Conservation (phyloP, 2,888 invertebrate species). For the Germaria angustata region DNA sequence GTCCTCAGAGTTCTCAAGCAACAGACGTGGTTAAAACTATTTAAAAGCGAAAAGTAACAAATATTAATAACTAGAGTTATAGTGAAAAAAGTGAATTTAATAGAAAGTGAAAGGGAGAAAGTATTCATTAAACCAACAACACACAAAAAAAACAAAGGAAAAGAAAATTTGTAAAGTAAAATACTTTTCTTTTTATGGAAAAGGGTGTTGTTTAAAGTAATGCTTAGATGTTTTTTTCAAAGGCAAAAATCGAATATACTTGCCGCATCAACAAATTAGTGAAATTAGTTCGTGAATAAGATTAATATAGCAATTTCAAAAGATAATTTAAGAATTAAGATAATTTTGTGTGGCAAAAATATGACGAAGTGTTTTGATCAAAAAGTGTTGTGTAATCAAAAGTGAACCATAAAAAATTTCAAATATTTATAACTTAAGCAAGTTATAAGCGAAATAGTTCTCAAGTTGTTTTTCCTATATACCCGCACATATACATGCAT, state of each 20-base stretch:
- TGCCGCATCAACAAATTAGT: slow-evolving; percentile 18
- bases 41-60: slow-evolving; percentile 29
- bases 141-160: not conserved
- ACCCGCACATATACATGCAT: not conserved
- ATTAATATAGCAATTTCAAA: too few relatives aligned
- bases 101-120: slow-evolving; percentile 49
- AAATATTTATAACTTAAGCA: not conserved
- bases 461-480: not conserved
- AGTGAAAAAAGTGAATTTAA: slow-evolving; percentile 40
- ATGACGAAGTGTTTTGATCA: not conserved
- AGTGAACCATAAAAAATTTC: not conserved
- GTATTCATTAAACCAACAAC: slow-evolving; percentile 27
- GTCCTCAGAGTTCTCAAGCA: slow-evolving; percentile 76
- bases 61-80: slow-evolving; percentile 20
- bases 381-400: slow-evolving; percentile 61
- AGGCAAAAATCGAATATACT: not conserved
- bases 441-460: not conserved
- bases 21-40: slow-evolving; percentile 70
- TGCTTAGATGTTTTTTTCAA: not conserved
- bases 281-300: too few relatives aligned
- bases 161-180: slow-evolving; percentile 20
- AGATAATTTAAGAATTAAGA: too few relatives aligned
- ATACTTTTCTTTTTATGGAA: not conserved
- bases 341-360: not conserved
- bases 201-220: slow-evolving; percentile 4